phyloP scores from a whole-genome alignment of 2,888 invertebrate species.

The Pyrgus malvae region DNA sequence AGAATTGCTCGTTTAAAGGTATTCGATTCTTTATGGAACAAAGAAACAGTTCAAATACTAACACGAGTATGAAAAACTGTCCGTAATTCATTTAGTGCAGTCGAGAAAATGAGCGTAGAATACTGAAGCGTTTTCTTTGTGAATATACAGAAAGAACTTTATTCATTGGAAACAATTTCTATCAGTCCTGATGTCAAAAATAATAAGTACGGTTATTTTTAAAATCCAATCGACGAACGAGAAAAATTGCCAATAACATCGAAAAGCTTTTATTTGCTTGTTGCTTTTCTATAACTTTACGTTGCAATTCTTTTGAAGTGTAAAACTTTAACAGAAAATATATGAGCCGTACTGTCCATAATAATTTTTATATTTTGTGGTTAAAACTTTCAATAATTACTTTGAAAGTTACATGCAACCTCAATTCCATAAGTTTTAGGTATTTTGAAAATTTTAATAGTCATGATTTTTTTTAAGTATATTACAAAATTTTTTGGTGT shows the following conservation, averaged over 20 bases:
- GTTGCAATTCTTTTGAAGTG: neutral
- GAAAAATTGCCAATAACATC: conserved; percentile 5
- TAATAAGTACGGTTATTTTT: conserved; percentile 21
- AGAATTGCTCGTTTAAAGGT: too few relatives aligned
- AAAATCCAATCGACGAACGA: conserved; percentile 11
- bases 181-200: conserved; percentile 15
- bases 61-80: conserved; percentile 26
- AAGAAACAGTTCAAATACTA: conserved; percentile 14
- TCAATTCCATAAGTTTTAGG: too few relatives aligned
- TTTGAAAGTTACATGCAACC: too few relatives aligned
- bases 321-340: neutral
- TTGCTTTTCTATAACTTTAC: neutral
- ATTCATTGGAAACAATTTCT: conserved; percentile 22
- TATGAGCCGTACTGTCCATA: too few relatives aligned
- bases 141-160: conserved; percentile 22
- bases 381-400: too few relatives aligned
- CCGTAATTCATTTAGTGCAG: conserved; percentile 35
- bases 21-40: neutral
- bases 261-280: neutral
- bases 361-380: too few relatives aligned
- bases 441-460: too few relatives aligned
- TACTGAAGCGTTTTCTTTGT: conserved; percentile 23
- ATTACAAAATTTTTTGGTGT: too few relatives aligned
- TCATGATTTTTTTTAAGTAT: too few relatives aligned
- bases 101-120: conserved; percentile 28